phyloP scores from a whole-genome alignment of 2,113 vertebrate genomes.

The Peromyscus polionotus region DNA sequence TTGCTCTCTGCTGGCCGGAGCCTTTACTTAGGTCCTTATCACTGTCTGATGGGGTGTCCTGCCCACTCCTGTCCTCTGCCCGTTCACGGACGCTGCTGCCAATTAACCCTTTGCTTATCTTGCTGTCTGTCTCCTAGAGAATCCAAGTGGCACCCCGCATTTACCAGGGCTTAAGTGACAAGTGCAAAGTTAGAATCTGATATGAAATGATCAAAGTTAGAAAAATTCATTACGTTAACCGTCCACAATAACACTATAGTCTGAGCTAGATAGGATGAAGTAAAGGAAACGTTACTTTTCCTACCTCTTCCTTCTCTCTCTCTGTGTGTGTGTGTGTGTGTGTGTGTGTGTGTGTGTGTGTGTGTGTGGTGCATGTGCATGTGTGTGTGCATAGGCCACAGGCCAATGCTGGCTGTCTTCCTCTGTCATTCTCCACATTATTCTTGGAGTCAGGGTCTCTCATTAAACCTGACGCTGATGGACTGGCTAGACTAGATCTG shows the following conservation, averaged over 20 bases:
- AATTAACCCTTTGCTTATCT: background rate
- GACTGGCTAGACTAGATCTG: background rate
- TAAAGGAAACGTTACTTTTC: background rate
- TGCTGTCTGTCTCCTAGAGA: background rate
- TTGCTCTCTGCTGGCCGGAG: background rate
- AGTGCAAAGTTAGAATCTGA: background rate
- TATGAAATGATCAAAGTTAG: background rate
- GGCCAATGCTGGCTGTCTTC: background rate
- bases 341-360: no score
- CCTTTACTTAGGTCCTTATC: background rate
- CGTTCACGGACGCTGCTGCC: background rate
- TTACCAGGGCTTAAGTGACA: background rate
- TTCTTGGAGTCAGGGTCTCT: background rate
- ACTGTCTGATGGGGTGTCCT: background rate
- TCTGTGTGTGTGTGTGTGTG: no score
- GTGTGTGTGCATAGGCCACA: background rate
- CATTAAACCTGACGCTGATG: background rate
- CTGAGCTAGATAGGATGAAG: background rate
- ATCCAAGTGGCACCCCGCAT: background rate
- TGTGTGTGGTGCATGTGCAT: background rate
- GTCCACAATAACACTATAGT: background rate
- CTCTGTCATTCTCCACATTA: background rate
- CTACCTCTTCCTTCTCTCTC: no score
- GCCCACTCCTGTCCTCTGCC: background rate
- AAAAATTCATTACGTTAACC: slow-evolving; percentile 23